Conservation (phyloP, 2,113 vertebrate species). For the Nothoprocta perdicaria region DNA sequence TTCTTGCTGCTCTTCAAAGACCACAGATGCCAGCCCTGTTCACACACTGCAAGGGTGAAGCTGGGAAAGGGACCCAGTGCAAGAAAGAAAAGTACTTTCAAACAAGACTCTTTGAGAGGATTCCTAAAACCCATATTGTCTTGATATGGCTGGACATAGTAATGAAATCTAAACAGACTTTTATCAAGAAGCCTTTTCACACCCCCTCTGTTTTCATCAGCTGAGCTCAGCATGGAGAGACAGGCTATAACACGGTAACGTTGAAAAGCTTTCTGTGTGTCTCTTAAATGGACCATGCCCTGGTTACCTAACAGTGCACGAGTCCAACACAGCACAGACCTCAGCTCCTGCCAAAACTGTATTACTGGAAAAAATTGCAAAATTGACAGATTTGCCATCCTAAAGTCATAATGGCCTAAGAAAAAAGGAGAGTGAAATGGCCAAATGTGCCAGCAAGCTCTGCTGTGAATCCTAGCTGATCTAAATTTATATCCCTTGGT, state of each 20-base stretch:
- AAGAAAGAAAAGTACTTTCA: neutral
- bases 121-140: neutral
- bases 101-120: neutral
- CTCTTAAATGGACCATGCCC: conserved; percentile 31
- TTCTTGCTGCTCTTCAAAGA: neutral
- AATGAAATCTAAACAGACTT: conserved; percentile 54
- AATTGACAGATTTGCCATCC: conserved; percentile 38
- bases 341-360: conserved; percentile 38
- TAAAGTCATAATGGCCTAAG: conserved; percentile 17
- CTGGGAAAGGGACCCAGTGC: neutral
- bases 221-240: conserved; percentile 54
- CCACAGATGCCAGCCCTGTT: neutral
- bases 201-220: conserved; percentile 47
- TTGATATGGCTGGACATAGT: conserved; percentile 21
- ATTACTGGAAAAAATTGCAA: conserved; percentile 19
- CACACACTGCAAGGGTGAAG: neutral
- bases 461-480: neutral
- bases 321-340: conserved; percentile 3
- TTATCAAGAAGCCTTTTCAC: conserved; percentile 54
- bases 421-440: conserved; percentile 9
- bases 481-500: neutral
- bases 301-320: conserved; percentile 47
- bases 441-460: neutral
- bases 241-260: neutral
- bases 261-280: conserved; percentile 20